These are phyloP conservation scores for Megalonaias nervosa DNA, from an alignment of 1,140 invertebrate genomes.

Conservation along the genomic window DNA sequence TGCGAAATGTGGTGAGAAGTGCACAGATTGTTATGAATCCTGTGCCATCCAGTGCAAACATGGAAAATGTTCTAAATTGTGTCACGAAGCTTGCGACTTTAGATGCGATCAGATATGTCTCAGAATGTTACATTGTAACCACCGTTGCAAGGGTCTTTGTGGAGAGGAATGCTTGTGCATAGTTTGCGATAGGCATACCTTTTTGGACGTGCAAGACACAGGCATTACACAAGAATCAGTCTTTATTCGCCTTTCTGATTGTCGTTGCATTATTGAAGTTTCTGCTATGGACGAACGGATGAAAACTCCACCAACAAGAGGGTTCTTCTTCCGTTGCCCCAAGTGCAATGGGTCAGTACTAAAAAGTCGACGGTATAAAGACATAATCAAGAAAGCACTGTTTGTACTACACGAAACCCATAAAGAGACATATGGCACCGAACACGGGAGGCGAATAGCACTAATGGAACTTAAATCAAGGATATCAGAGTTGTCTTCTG, in stretches of 20 bases:
- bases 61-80: slow-evolving; percentile 74
- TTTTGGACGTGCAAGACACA: slow-evolving; percentile 72
- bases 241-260: slow-evolving; percentile 33
- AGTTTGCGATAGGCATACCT: slow-evolving; percentile 63
- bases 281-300: slow-evolving; percentile 70
- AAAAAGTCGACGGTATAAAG: no score
- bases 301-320: slow-evolving; percentile 1
- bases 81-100: slow-evolving; percentile 75
- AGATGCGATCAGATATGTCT: slow-evolving; percentile 69
- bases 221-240: slow-evolving; percentile 50
- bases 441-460: no score
- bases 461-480: no score
- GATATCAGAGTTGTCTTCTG: no score
- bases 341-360: no score
- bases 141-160: slow-evolving; percentile 76
- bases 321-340: no score
- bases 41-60: slow-evolving; percentile 74
- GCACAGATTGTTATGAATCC: slow-evolving; percentile 74
- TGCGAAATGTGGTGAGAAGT: slow-evolving; percentile 75
- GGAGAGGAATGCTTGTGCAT: slow-evolving; percentile 74
- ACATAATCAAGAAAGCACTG: no score
- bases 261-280: slow-evolving; percentile 32
- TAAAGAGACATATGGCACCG: no score
- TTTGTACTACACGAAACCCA: no score
- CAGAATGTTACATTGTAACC: slow-evolving; percentile 73